Evolutionary conservation across 2,113 vertebrate species (phyloP), one percentile per base, ranked within the genome.

Genomic region (Motacilla tschutschensis): DNA sequence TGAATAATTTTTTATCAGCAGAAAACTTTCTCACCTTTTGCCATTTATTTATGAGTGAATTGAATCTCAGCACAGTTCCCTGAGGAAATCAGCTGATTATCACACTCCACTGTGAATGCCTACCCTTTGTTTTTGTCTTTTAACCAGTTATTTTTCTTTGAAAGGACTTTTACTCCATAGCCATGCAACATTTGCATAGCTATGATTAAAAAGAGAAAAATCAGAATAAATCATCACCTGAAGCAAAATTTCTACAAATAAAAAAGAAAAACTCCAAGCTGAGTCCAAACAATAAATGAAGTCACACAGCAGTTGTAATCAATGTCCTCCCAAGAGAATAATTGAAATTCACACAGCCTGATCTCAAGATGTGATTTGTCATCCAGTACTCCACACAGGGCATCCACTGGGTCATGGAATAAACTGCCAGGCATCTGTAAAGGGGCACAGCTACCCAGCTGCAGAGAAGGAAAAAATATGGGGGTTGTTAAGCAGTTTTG

Each of bases 181-280:
- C 29, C n/a, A 29, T 54, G 58, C 33, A 67, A 22, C 3, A 5
- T 87, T 83, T 82, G 41, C 58, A 57, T 10, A 82, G 58, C 46
- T 72, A 38, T 24, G 38, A 82, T 84, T 82, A 69, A 82, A 90
- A 89, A 38, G 55, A 44, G 38, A 72, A 81, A 94, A 91, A 75
- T 64, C 58, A 36, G 44, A 93, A 35, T 51, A 51, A 67, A 33
- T 71, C 48, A 55, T 75, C 48, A 87, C 33, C 46, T 59, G 76
- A 67, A 84, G 85, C 31, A 84, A 84, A 67, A 55, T 67, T 84
- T 79, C 54, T 75, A 33, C 46, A 82, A 40, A 81, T 79, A 58
- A 79, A 40, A 78, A 83, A 79, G 36, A 78, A 83, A 75, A 75
- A 35, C 29, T 67, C 24, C 9, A 35, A 70, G 21, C 75, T 82